Evolutionary conservation across 2,113 vertebrate genomes (phyloP), one percentile per base, ranked within the genome.

Genomic region (Neolamprologus hecqui): DNA sequence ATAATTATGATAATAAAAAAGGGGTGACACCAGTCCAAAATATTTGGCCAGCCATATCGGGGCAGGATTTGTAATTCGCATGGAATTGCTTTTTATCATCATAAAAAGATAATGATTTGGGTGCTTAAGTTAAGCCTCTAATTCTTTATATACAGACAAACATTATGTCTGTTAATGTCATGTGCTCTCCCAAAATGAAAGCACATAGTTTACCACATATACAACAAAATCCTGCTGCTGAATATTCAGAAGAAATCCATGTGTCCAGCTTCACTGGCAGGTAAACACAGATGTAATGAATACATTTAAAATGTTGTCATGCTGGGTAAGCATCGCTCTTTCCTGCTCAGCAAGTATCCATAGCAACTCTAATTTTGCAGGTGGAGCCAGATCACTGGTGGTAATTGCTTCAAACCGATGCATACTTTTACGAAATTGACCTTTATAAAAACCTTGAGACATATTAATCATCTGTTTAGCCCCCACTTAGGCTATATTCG

Each of bases 391-490:
- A 93, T 93, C 84, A 81, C 85, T 33, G 75, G 42, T 94, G 90
- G 95, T 96, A 97, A 96, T 96, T 96, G 94, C 86, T 95, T 96
- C 93, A 94, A 96, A 96, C 93, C 58, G 83, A 95, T 96, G 95
- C 96, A 96, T 96, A 96, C 95, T 96, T 97, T 97, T 95, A 95
- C 93, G 83, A 95, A 96, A 96, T 95, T 96, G 95, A 96, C 96
- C 96, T 97, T 97, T 96, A 95, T 94, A 89, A 93, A 94, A 96
- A 93, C 90, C 92, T 91, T 92, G 94, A 91, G 95, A 90, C 92
- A 88, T 95, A 96, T 96, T 96, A 96, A 96, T 97, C 96, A 95
- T 96, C 84, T 92, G 88, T 94, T 94, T 94, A 92, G 93, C 93
- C 92, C 93, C 92, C 91, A 84, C 95, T 93, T 90, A 92, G 86